Evolutionary conservation across 2,888 invertebrate species (phyloP), one percentile per base, ranked within the genome.

Genomic region (Drosophila sordidula): DNA sequence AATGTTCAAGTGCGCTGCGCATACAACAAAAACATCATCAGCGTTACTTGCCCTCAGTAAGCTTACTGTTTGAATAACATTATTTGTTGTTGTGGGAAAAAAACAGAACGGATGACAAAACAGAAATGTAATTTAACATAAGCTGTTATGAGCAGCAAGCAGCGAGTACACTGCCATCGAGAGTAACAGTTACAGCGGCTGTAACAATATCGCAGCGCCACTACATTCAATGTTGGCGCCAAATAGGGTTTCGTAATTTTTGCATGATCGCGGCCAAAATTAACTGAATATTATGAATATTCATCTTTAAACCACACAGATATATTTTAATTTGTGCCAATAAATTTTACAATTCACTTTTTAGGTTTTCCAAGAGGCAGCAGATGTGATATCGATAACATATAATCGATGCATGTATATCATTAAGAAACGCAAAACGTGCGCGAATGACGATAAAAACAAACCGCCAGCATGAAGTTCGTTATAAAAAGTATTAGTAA

Each of bases 401-500:
- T 11, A 4, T n/a, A 44, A 49, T 62, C 49, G 65, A 49, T 39
- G 39, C 12, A 1, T 12, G 18, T 55, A 46, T 41, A 50, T 18
- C 38, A 38, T 38, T 46, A 25, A 18, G 22, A 22, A 36, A 44
- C 56, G 32, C 29, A 56, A 50, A 77, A 74, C 73, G 70, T 70
- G 77, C 50, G 36, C 32, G 26, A 49, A 57, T 45, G 11, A 34
- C 39, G 42, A 50, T 25, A 38, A 45, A 36, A 32, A 26, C 38
- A 29, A 38, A 45, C 38, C 8, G 1, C 6, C 26, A 93, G 80
- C 82, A 97, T 97, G 97, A 96, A 96, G 90, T 97, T 96, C 89
- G 85, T 93, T 18, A 92, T 96, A 54, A 94, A 95, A 89, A 93
- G 93, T 63, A 83, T 93, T n/a, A 93, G 93, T 39, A 93, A 93